These are phyloP conservation scores for Antheraea yamamai DNA, from an alignment of 2,888 invertebrate genomes.

Conservation along the genomic window DNA sequence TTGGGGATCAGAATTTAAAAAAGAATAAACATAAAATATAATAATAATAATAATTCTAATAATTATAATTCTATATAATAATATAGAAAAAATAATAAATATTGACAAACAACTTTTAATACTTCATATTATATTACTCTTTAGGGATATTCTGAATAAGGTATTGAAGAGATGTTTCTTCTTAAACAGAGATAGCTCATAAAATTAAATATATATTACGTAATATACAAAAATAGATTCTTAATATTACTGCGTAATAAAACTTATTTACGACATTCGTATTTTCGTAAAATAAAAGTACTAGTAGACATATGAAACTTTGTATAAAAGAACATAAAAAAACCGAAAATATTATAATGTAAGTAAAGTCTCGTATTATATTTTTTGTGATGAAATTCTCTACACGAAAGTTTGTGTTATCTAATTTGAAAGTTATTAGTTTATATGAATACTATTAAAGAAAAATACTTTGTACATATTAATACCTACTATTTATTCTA, in stretches of 20 bases:
- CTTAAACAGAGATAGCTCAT: not conserved
- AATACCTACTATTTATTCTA: no score
- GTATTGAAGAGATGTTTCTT: not conserved
- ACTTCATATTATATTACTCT: not conserved
- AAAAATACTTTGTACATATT: not conserved
- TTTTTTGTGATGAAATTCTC: not conserved
- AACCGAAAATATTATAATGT: not conserved
- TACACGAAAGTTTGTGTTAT: not conserved
- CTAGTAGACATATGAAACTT: not conserved
- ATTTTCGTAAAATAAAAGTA: not conserved
- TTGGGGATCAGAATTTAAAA: no score
- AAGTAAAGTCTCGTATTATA: not conserved
- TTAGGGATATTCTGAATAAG: not conserved
- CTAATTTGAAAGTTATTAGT: not conserved
- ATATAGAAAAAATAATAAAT: not conserved
- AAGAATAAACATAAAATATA: no score
- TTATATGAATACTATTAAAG: not conserved
- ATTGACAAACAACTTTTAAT: conserved; percentile 2
- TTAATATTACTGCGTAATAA: conserved; percentile 4
- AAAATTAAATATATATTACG: not conserved
- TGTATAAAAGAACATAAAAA: not conserved
- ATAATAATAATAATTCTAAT: no score
- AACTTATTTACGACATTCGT: not conserved
- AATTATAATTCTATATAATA: not conserved
- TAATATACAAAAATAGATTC: not conserved